Percentiles rank a stretch among this genome's conserved stretches.
Conservation (phyloP, 2,888 invertebrate genomes). For the Chrysolina americana region DNA sequence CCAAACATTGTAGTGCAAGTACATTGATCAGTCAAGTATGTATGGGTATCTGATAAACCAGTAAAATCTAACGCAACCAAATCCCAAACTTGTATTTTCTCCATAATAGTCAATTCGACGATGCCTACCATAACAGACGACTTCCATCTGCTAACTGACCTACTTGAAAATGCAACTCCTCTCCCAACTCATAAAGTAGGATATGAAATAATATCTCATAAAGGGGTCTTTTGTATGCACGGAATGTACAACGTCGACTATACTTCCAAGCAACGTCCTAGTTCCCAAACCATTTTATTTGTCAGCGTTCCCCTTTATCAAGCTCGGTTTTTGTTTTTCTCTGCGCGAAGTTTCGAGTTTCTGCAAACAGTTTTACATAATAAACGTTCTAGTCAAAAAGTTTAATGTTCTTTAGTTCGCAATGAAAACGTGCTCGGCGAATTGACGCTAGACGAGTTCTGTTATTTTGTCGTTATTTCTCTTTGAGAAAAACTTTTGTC, state of each 20-base stretch:
- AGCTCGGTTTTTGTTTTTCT: conserved; percentile 31
- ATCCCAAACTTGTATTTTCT: too few relatives aligned
- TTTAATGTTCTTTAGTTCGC: conserved; percentile 22
- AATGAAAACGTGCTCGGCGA: conserved; percentile 26
- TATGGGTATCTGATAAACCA: too few relatives aligned
- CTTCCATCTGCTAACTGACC: background rate
- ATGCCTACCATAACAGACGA: too few relatives aligned
- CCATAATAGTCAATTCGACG: too few relatives aligned
- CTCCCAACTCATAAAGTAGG: background rate
- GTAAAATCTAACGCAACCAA: too few relatives aligned
- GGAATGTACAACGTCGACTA: background rate
- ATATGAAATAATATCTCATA: background rate
- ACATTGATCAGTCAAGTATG: too few relatives aligned
- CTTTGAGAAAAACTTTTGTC: background rate
- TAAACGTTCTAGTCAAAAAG: conserved; percentile 25
- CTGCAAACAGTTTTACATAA: conserved; percentile 35
- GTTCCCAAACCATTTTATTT: conserved; percentile 30
- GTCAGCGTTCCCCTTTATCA: conserved; percentile 29
- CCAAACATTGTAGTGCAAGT: too few relatives aligned
- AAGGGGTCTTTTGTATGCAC: conserved; percentile 28
- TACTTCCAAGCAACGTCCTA: conserved; percentile 12
- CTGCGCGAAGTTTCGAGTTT: conserved; percentile 23
- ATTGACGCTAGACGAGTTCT: conserved; percentile 18
- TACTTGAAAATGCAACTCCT: background rate
- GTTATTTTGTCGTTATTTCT: conserved; percentile 10